These are phyloP conservation scores for Lytechinus variegatus DNA, from an alignment of 35 echinoderm and acorn worm genomes.

Conservation along the genomic window DNA sequence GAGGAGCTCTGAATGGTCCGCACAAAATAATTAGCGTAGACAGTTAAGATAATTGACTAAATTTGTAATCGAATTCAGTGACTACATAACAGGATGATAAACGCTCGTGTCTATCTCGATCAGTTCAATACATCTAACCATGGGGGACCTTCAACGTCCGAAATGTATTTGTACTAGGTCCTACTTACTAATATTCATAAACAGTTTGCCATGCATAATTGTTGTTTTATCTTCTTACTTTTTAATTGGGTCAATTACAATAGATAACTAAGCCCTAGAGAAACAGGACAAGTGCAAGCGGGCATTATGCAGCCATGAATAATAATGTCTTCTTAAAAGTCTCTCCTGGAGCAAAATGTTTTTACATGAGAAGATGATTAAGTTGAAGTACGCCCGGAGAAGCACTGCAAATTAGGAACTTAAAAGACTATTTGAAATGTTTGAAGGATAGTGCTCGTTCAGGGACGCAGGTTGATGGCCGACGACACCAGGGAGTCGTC, in stretches of 20 bases:
- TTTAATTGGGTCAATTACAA: neutral
- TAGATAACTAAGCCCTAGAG: neutral
- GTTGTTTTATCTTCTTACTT: too few relatives aligned
- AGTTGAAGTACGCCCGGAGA: neutral
- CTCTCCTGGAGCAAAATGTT: neutral
- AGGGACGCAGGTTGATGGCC: neutral
- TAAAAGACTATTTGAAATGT: neutral
- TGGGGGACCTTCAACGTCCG: too few relatives aligned
- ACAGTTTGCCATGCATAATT: too few relatives aligned
- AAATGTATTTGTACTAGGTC: too few relatives aligned
- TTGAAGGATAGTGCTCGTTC: neutral
- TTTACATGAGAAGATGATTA: neutral
- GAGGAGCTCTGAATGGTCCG: neutral
- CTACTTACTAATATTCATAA: too few relatives aligned
- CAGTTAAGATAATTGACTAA: too few relatives aligned
- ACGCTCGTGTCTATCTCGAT: too few relatives aligned
- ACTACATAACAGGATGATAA: too few relatives aligned
- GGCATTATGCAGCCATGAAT: neutral
- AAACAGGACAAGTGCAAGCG: neutral
- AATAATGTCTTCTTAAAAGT: neutral
- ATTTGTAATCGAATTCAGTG: too few relatives aligned
- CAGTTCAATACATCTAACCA: too few relatives aligned
- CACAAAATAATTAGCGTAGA: too few relatives aligned
- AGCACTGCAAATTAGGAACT: neutral
- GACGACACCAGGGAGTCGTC: neutral